phyloP scores from a whole-genome alignment of 2,113 vertebrate genomes.

The Rhinogobius similis region DNA sequence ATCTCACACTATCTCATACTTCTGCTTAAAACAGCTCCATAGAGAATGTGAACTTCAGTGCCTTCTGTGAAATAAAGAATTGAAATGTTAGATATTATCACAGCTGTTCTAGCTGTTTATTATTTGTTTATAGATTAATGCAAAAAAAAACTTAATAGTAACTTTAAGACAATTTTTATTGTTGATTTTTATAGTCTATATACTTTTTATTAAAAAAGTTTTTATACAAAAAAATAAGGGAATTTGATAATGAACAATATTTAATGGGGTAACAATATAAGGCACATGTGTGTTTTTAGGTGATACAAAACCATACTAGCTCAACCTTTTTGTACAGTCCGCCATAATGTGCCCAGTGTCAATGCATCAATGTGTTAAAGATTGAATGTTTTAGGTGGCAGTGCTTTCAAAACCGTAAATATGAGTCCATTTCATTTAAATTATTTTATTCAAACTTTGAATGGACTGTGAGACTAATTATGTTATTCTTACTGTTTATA shows the following conservation, averaged over 20 bases:
- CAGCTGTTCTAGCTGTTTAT: neutral
- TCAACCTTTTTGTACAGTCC: neutral
- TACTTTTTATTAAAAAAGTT: constrained; percentile 40
- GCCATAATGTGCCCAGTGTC: neutral
- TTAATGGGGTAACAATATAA: neutral
- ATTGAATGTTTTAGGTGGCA: constrained; percentile 42
- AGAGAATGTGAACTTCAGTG: constrained; percentile 1
- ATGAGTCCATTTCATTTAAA: constrained; percentile 88
- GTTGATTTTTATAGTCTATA: neutral
- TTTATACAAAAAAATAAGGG: constrained; percentile 6
- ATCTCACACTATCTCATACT: neutral
- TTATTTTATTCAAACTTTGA: constrained; percentile 89
- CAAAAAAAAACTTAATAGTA: constrained; percentile 32
- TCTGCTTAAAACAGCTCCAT: neutral
- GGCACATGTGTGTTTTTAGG: neutral
- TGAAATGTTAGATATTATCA: neutral
- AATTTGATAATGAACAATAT: neutral
- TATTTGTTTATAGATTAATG: neutral
- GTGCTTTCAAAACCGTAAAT: constrained; percentile 56
- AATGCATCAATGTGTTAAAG: constrained; percentile 72
- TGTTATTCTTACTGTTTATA: constrained; percentile 42
- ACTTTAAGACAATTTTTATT: neutral
- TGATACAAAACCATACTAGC: neutral
- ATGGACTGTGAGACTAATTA: constrained; percentile 66
- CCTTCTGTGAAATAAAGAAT: constrained; percentile 13